Conservation (phyloP, 2,888 invertebrate species). For the Drosophila ustulata region DNA sequence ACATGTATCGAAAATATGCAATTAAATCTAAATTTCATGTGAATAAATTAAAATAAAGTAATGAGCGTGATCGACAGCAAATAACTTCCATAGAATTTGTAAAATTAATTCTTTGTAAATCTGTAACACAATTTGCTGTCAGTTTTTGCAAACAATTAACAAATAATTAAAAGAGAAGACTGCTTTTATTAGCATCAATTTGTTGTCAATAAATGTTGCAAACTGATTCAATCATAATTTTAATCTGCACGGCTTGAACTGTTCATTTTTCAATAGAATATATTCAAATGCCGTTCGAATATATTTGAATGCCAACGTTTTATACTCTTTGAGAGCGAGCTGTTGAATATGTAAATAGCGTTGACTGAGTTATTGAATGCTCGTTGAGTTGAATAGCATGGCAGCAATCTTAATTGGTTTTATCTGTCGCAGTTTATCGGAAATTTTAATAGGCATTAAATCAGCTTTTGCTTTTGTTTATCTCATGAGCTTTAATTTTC, state of each 20-base stretch:
- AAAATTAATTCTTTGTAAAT: too few species aligned
- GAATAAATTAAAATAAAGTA: not conserved
- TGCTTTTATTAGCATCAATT: not conserved
- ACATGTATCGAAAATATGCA: not conserved
- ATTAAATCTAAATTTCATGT: constrained; percentile 3
- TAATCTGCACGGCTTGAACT: constrained; percentile 10
- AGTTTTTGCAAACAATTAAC: not conserved
- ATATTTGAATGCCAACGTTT: not conserved
- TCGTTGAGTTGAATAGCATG: not conserved
- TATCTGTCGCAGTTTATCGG: constrained; percentile 9
- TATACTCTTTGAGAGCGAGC: not conserved
- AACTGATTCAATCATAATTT: not conserved
- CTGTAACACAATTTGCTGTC: not conserved
- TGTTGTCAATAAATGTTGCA: not conserved
- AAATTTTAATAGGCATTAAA: constrained; percentile 56
- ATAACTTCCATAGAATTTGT: too few species aligned
- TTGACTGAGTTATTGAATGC: not conserved
- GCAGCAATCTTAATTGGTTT: constrained; percentile 15
- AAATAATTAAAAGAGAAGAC: not conserved
- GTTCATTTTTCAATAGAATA: not conserved
- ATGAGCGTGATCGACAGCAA: not conserved
- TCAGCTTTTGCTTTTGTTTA: constrained; percentile 62
- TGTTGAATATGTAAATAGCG: not conserved
- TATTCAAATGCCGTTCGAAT: not conserved
- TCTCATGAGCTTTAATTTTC: constrained; percentile 50